phyloP scores from a whole-genome alignment of 2,888 invertebrate genomes.

The Coleophora deauratella region DNA sequence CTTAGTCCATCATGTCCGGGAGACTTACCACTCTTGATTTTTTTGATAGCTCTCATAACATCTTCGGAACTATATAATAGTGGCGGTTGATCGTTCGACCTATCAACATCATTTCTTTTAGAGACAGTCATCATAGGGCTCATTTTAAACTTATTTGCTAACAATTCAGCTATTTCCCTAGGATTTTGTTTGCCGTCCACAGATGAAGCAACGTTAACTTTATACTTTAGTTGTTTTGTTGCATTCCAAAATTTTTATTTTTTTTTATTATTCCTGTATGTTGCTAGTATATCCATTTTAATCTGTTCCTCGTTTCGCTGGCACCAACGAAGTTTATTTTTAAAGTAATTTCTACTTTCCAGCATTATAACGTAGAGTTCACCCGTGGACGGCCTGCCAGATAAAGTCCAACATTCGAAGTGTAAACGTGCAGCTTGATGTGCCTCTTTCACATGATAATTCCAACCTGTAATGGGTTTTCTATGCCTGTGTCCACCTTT shows the following conservation, averaged over 20 bases:
- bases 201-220: constrained; percentile 9
- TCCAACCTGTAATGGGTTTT: constrained; percentile 5
- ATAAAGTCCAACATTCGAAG: constrained; percentile 3
- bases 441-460: constrained; percentile 4
- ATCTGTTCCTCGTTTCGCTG: constrained; percentile 6
- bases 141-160: constrained; percentile 10
- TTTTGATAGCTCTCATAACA: constrained; percentile 3
- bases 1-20: constrained; percentile 11
- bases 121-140: background rate
- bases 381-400: constrained; percentile 8
- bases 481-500: no score
- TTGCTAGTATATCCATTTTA: constrained; percentile 7
- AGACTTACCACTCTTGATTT: constrained; percentile 14
- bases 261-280: background rate
- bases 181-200: constrained; percentile 10
- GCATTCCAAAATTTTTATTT: constrained; percentile 6
- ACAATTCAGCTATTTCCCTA: constrained; percentile 12
- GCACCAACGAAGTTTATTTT: constrained; percentile 8
- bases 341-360: constrained; percentile 5
- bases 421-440: constrained; percentile 1
- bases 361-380: constrained; percentile 8
- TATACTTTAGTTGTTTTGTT: constrained; percentile 6
- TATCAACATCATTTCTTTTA: constrained; percentile 1
- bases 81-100: background rate
- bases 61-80: background rate